These are phyloP conservation scores for Aricia agestis DNA, from an alignment of 1,140 invertebrate species.

Conservation along the genomic window DNA sequence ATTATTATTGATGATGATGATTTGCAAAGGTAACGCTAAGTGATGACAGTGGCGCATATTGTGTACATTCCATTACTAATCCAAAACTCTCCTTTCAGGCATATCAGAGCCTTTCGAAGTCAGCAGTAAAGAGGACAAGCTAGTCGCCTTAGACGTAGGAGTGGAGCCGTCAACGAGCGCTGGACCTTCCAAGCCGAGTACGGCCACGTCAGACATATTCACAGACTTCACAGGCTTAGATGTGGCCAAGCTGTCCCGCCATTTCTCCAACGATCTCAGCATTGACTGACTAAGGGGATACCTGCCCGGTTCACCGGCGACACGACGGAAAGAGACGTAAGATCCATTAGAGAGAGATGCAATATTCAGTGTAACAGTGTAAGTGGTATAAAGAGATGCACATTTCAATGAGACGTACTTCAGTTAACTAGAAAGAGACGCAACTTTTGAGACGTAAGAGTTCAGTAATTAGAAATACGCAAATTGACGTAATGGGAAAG, in stretches of 20 bases:
- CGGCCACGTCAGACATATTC: slow-evolving; percentile 56
- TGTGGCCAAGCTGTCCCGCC: slow-evolving; percentile 62
- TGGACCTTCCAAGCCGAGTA: slow-evolving; percentile 36
- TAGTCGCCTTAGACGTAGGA: slow-evolving; percentile 44
- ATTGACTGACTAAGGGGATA: slow-evolving; percentile 75
- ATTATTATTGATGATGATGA: too few relatives aligned
- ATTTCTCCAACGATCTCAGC: slow-evolving; percentile 69
- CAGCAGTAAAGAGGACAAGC: slow-evolving; percentile 57
- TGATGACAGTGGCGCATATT: too few relatives aligned
- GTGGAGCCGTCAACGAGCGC: slow-evolving; percentile 45
- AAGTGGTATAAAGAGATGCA: background rate
- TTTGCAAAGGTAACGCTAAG: too few relatives aligned
- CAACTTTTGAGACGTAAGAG: too few relatives aligned
- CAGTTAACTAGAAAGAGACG: too few relatives aligned
- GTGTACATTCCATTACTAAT: too few relatives aligned
- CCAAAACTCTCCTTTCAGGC: slow-evolving; percentile 38
- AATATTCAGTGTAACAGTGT: background rate
- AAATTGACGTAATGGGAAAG: too few relatives aligned
- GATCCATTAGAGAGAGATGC: background rate
- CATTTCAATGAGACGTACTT: too few relatives aligned
- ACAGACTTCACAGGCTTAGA: slow-evolving; percentile 67
- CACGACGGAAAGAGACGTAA: slow-evolving; percentile 23
- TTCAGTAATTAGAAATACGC: too few relatives aligned
- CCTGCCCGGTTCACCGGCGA: slow-evolving; percentile 56
- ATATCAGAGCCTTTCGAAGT: slow-evolving; percentile 74